Evolutionary conservation across 2,113 vertebrate genomes (phyloP).

Genomic region (Limanda limanda): DNA sequence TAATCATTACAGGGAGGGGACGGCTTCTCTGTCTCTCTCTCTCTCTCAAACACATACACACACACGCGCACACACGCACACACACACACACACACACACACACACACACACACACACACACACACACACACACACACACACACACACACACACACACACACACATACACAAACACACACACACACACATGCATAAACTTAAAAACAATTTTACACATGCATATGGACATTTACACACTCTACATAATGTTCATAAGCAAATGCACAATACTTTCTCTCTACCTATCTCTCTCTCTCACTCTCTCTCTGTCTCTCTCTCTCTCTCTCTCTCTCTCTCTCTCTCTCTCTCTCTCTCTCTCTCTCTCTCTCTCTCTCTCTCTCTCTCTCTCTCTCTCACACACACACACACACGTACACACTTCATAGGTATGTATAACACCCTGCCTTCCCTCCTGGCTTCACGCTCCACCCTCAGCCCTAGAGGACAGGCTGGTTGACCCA

Average conservation of each 20-base stretch:
- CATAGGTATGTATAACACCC: slow-evolving; percentile 69
- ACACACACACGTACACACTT: slow-evolving; percentile 14
- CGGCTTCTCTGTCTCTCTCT: background rate
- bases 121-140: slow-evolving; percentile 1
- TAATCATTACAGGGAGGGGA: slow-evolving; percentile 25
- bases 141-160: background rate
- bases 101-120: background rate
- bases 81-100: background rate
- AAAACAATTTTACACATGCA: slow-evolving; percentile 12
- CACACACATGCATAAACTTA: slow-evolving; percentile 4
- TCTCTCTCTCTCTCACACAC: background rate
- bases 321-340: background rate
- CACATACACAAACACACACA: background rate
- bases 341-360: background rate
- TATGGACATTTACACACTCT: background rate
- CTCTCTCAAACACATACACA: background rate
- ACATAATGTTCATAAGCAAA: slow-evolving; percentile 8
- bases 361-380: background rate
- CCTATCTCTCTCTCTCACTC: background rate
- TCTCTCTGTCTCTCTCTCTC: background rate
- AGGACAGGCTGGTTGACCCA: slow-evolving; percentile 76
- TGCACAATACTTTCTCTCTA: slow-evolving; percentile 5
- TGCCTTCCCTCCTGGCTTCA: slow-evolving; percentile 49
- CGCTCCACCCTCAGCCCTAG: slow-evolving; percentile 74
- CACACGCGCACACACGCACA: background rate